Percentiles rank a stretch among this genome's conserved stretches.
Evolutionary conservation across 30 jellyfish, hydroid and myxozoan species (phyloP).

Genomic region (Cassiopea andromeda): DNA sequence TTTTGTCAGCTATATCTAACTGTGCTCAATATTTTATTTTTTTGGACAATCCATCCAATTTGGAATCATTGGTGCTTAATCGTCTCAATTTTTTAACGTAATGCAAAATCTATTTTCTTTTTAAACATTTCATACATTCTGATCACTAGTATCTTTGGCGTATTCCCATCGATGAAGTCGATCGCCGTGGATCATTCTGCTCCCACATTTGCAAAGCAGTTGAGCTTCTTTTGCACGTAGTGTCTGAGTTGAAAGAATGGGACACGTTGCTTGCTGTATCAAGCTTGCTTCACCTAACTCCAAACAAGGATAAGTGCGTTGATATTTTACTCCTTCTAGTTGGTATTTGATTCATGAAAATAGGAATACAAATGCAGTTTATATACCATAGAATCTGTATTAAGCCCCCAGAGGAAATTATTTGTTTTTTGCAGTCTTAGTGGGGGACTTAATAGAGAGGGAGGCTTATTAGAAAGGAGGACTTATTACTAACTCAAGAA

Average conservation of each 20-base stretch:
- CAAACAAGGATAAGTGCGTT: constrained; percentile 91
- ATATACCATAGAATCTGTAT: too few species aligned
- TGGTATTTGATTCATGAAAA: too few species aligned
- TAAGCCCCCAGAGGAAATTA: too few species aligned
- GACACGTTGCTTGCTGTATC: constrained; percentile 78
- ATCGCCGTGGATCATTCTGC: constrained; percentile 96
- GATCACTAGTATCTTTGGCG: constrained; percentile 87
- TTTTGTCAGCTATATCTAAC: too few species aligned
- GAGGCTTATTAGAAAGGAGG: too few species aligned
- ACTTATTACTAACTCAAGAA: too few species aligned
- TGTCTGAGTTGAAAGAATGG: constrained; percentile 78
- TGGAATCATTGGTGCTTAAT: too few species aligned
- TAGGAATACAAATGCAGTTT: too few species aligned
- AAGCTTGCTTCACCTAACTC: constrained; percentile 83
- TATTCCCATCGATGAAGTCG: constrained; percentile 93
- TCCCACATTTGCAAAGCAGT: constrained; percentile 89
- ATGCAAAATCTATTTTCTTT: not conserved
- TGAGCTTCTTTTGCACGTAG: constrained; percentile 81
- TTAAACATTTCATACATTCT: not conserved
- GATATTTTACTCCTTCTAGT: not conserved
- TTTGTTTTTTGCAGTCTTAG: too few species aligned
- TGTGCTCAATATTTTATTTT: too few species aligned
- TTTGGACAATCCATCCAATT: too few species aligned
- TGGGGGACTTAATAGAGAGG: too few species aligned
- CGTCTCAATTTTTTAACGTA: not conserved